Base-by-base conservation (phyloP, 2,888 invertebrate genomes). In the Chironomus riparius region DNA sequence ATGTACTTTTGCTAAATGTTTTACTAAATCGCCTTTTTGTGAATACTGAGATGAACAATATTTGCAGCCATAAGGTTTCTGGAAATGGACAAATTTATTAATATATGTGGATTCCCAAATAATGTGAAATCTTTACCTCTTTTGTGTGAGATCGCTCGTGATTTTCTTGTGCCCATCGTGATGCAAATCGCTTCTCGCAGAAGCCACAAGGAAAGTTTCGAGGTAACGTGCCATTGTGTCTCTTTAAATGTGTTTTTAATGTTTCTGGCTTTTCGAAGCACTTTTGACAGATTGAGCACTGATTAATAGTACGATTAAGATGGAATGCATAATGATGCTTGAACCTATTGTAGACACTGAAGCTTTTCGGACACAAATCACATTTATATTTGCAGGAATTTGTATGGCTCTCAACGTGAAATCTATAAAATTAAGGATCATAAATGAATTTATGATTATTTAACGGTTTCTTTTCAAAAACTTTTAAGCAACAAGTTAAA, bases 231-330 rank as follows among this genome's bases (percentile, higher is more conserved):
- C 65, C 65, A 65, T 65, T 24, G 65, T 65, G 65, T 13, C 65
- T 7, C 5, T 65, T 65, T 5, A 65, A 21, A 21, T 65, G 65
- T 4, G 65, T 65, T 24, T 65, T 65, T 22, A 65, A 65, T 24
- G 65, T 65, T n/a, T 65, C 65, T 13, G 65, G 65, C 13, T 65
- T 65, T 24, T 65, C 65, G 47, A 74, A 74, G 47, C n/a, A 62
- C 38, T 68, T 74, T 15, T 62, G 68, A 74, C 74, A 74, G 38
- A 74, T 62, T 12, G 65, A 61, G 48, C 74, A 74, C 48, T 74
- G 47, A 15, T 47, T 65, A 2, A 65, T 65, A 12, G 65, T 65
- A 21, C 65, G 65, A 65, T 65, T 65, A 3, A 65, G 21, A 22
- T 65, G 65, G 65, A 65, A 65, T 24, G 65, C 65, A 65, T 65